These are phyloP conservation scores for Danio kyathit DNA, from an alignment of 2,797 vertebrate species.

Conservation along the genomic window DNA sequence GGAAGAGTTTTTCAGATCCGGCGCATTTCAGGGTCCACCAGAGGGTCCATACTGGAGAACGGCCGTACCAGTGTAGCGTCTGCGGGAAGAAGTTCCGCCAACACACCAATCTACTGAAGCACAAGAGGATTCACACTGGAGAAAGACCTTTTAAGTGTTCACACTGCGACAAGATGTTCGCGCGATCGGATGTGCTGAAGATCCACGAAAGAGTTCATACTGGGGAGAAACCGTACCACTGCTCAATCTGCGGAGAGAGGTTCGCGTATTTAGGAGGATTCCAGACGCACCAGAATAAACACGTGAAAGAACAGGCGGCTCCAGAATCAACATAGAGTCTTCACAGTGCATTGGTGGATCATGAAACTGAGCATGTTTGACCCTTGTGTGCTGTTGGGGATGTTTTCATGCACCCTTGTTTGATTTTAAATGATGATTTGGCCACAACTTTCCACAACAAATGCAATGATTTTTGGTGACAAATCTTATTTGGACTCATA, in stretches of 20 bases:
- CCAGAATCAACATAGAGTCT: not conserved
- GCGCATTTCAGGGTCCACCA: conserved; percentile 48
- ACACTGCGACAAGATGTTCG: conserved; percentile 48
- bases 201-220: conserved; percentile 21
- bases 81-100: conserved; percentile 51
- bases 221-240: not conserved
- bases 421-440: no score
- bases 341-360: not conserved
- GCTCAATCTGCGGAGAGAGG: conserved; percentile 8
- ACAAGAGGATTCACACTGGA: conserved; percentile 44
- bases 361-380: not conserved
- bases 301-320: conserved; percentile 6
- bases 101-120: conserved; percentile 38
- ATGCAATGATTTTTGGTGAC: no score
- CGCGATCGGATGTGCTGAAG: conserved; percentile 4
- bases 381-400: no score
- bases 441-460: no score
- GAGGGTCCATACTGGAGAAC: conserved; percentile 48
- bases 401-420: no score
- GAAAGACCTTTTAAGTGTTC: conserved; percentile 50
- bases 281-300: conserved; percentile 31
- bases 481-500: no score
- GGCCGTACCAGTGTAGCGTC: conserved; percentile 36
- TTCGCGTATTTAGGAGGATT: conserved; percentile 16
- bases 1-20: conserved; percentile 52